Base-by-base conservation (phyloP, 1,140 invertebrate genomes). In the Spodoptera frugiperda region DNA sequence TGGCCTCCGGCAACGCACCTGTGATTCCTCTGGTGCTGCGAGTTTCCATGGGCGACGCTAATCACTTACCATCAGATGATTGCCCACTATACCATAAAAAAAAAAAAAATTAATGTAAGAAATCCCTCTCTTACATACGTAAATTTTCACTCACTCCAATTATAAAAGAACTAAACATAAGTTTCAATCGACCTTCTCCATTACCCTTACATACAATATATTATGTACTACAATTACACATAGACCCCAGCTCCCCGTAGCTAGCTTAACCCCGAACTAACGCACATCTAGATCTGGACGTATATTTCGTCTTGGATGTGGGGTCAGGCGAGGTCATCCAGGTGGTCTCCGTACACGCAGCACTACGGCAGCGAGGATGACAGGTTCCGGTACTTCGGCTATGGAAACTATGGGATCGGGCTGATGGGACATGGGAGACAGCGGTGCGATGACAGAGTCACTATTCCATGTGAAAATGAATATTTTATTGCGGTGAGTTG, bases 391-490 rank as follows among this genome's bases (percentile, higher is more conserved):
- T 94, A 94, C 85, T 90, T 88, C 82, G 94, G 94, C 8, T 94
- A 94, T 57, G 94, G 94, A 30, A 86, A 89, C 76, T 93, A 86
- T 54, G 90, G 87, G 0, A 70, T 81, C 6, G 84, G 88, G 3
- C 79, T 91, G 6, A 77, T 67, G 3, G 90, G 89, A 0, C 89
- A 85, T 54, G 94, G 93, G 0, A 76, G 94, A 12, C 89, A 93
- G 79, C 93, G 95, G 1, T 98, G 97, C 83, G 93, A 91, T 2
- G 97, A 98, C 85, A 95, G 96, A 49, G 95, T 98, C 53, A 95
- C 97, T 1, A 96, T 97, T 89, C 97, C 97, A 0, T 98, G 97
- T 84, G 97, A 97, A 82, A 96, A 96, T 55, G 97, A 98, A 83
- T 97, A 98, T 87, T 97, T 98, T 85, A 95, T 97, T 71, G 95